Base-by-base conservation (phyloP, 2,113 vertebrate species). In the Candoia aspera region DNA sequence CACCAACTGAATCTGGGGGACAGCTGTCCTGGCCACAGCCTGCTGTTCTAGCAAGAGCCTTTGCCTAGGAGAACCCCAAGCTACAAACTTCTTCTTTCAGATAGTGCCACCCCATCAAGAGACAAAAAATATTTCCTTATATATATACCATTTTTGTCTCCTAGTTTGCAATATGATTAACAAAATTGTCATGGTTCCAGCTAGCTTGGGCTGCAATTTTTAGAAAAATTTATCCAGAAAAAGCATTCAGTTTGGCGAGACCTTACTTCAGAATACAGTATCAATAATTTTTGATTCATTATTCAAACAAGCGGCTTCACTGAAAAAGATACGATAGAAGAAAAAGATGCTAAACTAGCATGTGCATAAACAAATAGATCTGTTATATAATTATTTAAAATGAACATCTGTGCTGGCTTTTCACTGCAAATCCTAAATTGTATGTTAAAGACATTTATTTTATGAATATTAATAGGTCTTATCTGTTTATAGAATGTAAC, bases 391-490 rank as follows among this genome's bases (percentile, higher is more conserved):
- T 37, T 57, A 4, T 53, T 73, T 54, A 55, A 54, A 33, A 73
- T 55, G 26, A 55, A 79, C 21, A 42, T 94, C 92, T 53, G 89
- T 88, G 86, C 8, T 1, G 29, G n/a, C 60, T 84, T 68, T 90
- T 59, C 62, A 92, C 3, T 57, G 17, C 2, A 84, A 68, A 53
- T 58, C 29, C 33, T 92, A 15, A 8, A 87, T 84, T 89, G 46
- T 73, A 24, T 57, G 90, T 88, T 90, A 57, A 93, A 90, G 49
- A 46, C 9, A 85, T n/a, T 93, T 91, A 24, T 68, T 90, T 93
- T 90, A 93, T 88, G 46, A 92, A 86, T 96, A 92, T 95, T 93
- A 86, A 90, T 60, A 11, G 79, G 79, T 13, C 10, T 91, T 8
- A 59, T 42, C 13, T 0, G 2, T 12, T 9, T 87, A 91, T 93